Evolutionary conservation across 2,888 invertebrate genomes (phyloP).

Genomic region (Crocallis elinguaria): DNA sequence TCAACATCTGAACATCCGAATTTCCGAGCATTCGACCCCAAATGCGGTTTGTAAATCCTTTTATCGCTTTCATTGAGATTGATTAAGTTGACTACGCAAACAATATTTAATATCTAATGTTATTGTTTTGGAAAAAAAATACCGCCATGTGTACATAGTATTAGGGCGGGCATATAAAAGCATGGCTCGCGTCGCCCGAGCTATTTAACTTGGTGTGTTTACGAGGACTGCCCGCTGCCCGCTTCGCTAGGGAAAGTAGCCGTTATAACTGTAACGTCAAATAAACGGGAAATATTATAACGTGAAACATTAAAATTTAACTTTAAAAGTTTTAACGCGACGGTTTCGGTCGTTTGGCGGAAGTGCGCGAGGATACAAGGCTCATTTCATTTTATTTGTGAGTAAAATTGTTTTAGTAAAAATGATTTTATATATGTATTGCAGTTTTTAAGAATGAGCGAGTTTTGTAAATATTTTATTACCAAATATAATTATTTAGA

Average conservation of each 20-base stretch:
- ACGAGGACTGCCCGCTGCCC: conserved; percentile 42
- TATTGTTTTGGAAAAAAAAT: conserved; percentile 8
- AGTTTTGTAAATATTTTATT: too few relatives aligned
- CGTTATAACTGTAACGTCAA: conserved; percentile 7
- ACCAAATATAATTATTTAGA: too few relatives aligned
- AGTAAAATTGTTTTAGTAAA: conserved; percentile 2
- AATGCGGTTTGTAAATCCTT: background rate
- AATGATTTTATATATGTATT: too few relatives aligned
- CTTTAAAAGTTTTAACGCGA: background rate
- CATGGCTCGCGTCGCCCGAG: conserved; percentile 54
- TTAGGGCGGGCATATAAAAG: conserved; percentile 66
- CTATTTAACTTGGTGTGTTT: conserved; percentile 60
- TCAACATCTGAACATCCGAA: too few relatives aligned
- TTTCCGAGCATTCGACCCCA: background rate
- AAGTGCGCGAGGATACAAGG: conserved; percentile 5
- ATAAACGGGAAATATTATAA: conserved; percentile 9
- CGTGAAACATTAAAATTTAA: background rate
- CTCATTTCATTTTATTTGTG: conserved; percentile 13
- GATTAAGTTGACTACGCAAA: background rate
- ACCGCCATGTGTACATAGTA: conserved; percentile 25
- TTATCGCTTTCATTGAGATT: conserved; percentile 17
- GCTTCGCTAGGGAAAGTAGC: background rate
- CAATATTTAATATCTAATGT: conserved; percentile 6
- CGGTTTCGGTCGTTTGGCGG: conserved; percentile 9
- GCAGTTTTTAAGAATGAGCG: too few relatives aligned